phyloP scores from a whole-genome alignment of 53 echinoderm and acorn worm species.

The Stichopus horrens region DNA sequence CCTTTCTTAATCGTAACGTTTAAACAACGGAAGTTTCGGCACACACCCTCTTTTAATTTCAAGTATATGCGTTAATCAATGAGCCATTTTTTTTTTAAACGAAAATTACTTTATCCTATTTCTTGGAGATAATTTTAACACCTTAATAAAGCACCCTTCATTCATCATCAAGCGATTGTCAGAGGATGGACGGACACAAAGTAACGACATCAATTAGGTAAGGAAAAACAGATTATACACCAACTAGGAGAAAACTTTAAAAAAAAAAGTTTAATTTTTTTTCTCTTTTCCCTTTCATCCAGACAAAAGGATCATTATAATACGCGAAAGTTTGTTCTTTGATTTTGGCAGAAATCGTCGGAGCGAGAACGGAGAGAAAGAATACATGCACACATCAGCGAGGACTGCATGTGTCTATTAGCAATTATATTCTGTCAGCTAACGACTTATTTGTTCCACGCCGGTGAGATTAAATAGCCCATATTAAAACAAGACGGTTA shows the following conservation, averaged over 20 bases:
- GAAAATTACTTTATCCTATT: no score
- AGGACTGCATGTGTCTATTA: slow-evolving; percentile 1
- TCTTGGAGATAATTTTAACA: no score
- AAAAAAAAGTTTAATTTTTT: background rate
- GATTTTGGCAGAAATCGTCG: background rate
- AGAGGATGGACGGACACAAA: background rate
- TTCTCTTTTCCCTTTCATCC: background rate
- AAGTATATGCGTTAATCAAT: no score
- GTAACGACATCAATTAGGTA: background rate
- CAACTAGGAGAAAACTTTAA: background rate
- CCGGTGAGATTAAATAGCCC: slow-evolving; percentile 39
- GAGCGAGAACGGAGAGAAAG: background rate
- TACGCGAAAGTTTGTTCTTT: background rate
- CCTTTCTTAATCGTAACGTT: no score
- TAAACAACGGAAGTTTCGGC: no score
- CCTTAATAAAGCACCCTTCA: no score
- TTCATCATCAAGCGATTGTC: no score
- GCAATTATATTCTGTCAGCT: slow-evolving; percentile 32
- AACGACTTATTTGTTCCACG: slow-evolving; percentile 19
- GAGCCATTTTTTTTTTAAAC: no score
- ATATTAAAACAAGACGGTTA: slow-evolving; percentile 16
- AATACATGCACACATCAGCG: background rate
- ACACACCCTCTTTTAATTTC: no score
- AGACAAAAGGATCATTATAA: background rate
- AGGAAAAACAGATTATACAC: background rate